phyloP scores from a whole-genome alignment of 2,888 invertebrate genomes.

The Rhagophthalmus giganteus region DNA sequence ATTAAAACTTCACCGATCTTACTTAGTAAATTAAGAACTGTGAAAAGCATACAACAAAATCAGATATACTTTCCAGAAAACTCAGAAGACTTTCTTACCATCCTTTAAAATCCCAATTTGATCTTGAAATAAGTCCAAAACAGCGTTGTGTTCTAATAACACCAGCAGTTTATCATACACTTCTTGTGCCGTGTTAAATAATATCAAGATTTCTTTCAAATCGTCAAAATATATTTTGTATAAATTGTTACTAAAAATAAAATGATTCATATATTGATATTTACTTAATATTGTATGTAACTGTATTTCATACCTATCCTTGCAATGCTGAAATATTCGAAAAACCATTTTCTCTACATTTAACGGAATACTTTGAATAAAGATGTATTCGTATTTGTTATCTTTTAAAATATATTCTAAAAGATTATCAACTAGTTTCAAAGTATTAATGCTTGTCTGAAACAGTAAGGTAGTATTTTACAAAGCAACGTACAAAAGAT shows the following conservation, averaged over 20 bases:
- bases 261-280: constrained; percentile 1
- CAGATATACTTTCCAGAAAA: not conserved
- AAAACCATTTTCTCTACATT: constrained; percentile 52
- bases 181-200: constrained; percentile 40
- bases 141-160: constrained; percentile 32
- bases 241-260: constrained; percentile 36
- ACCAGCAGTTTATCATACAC: constrained; percentile 37
- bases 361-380: constrained; percentile 32
- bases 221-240: constrained; percentile 37
- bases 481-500: not conserved
- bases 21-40: constrained; percentile 58
- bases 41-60: constrained; percentile 36
- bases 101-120: constrained; percentile 31
- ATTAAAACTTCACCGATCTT: constrained; percentile 58
- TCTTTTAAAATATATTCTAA: constrained; percentile 20
- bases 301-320: constrained; percentile 55
- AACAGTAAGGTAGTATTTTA: constrained; percentile 13
- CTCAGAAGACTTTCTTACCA: constrained; percentile 30
- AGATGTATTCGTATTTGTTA: constrained; percentile 17
- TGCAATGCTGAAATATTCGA: constrained; percentile 58
- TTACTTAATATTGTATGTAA: constrained; percentile 16
- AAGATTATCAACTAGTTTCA: constrained; percentile 32
- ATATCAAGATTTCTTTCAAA: constrained; percentile 35
- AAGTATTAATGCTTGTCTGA: constrained; percentile 35
- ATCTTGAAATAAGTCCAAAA: constrained; percentile 25